Evolutionary conservation across 2,888 invertebrate genomes (phyloP).

Genomic region (Coleophora deauratella): DNA sequence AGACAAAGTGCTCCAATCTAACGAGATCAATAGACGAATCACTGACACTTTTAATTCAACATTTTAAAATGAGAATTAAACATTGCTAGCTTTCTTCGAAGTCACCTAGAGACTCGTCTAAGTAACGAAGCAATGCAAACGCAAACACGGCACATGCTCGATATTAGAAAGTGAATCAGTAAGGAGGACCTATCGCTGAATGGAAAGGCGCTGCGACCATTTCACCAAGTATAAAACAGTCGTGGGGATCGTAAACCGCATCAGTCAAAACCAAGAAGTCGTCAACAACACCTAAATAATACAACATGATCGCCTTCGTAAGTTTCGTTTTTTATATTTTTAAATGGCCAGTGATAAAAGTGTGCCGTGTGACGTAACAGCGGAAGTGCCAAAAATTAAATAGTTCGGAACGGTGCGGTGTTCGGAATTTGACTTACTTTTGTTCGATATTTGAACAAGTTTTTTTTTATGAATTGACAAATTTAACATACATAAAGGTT

Average conservation of each 20-base stretch:
- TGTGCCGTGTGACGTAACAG: constrained; percentile 7
- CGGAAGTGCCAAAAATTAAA: constrained; percentile 7
- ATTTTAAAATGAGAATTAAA: constrained; percentile 4
- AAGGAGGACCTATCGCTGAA: constrained; percentile 53
- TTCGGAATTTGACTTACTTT: constrained; percentile 8
- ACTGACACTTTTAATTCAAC: constrained; percentile 13
- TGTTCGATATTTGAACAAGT: background rate
- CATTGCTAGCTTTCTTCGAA: constrained; percentile 21
- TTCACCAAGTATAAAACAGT: constrained; percentile 68
- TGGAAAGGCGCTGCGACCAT: constrained; percentile 62
- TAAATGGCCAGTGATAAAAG: constrained; percentile 1
- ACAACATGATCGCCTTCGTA: constrained; percentile 71
- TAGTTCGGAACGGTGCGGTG: constrained; percentile 6
- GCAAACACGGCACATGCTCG: background rate
- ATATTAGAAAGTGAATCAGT: constrained; percentile 21
- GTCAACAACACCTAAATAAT: constrained; percentile 46
- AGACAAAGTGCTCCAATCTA: constrained; percentile 33
- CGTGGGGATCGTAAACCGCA: constrained; percentile 42
- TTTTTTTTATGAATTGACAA: background rate
- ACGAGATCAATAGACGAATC: constrained; percentile 25
- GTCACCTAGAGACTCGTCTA: background rate
- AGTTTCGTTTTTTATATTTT: constrained; percentile 35
- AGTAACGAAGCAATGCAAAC: background rate
- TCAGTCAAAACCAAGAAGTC: constrained; percentile 58
- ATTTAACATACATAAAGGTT: too few relatives aligned